Conservation (phyloP, 2,797 vertebrate species). For the Pangasius mekongensis region DNA sequence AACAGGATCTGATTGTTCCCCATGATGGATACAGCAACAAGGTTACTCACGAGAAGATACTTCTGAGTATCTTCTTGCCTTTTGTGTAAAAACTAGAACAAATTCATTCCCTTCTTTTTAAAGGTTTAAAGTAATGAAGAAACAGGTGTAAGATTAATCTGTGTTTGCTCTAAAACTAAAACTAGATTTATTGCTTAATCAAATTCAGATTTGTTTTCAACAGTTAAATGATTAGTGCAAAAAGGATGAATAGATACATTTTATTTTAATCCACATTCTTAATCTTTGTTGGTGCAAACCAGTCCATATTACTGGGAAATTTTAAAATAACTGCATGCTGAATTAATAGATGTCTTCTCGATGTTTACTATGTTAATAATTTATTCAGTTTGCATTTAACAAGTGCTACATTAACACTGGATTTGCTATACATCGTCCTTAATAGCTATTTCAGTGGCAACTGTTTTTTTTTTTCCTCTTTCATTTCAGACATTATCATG, state of each 20-base stretch:
- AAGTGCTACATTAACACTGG: slow-evolving; percentile 15
- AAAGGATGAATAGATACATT: neutral
- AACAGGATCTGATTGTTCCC: neutral
- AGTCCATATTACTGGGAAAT: neutral
- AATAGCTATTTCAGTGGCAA: neutral
- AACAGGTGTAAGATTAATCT: too few relatives aligned
- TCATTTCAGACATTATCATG: neutral
- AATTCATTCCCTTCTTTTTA: neutral
- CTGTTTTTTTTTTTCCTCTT: neutral
- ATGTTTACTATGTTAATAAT: neutral
- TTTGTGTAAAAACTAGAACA: neutral
- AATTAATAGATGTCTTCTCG: neutral
- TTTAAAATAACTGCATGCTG: neutral
- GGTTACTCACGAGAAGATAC: neutral
- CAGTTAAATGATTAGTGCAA: neutral
- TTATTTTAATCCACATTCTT: neutral
- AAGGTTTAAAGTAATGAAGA: neutral
- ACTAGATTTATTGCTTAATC: neutral
- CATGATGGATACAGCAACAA: neutral
- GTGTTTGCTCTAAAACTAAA: neutral
- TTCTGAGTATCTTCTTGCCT: neutral
- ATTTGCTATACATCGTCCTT: neutral
- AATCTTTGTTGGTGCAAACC: neutral
- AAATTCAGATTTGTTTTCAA: neutral
- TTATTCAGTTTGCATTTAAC: slow-evolving; percentile 7